Base-by-base conservation (phyloP, 2,113 vertebrate species). In the Erinaceus europaeus region DNA sequence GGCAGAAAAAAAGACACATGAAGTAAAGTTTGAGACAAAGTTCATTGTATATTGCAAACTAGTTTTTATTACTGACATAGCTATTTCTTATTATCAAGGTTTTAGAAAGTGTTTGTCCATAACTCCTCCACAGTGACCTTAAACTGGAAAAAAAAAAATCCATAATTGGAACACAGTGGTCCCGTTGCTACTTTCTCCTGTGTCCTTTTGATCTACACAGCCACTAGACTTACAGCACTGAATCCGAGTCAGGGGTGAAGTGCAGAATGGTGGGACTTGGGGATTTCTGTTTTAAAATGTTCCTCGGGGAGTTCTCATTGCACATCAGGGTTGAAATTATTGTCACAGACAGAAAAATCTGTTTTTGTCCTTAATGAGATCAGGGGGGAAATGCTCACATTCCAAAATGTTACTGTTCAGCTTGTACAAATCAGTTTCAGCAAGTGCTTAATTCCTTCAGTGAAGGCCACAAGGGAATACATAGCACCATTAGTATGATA, bases 401-500 rank as follows among this genome's bases (percentile, higher is more conserved):
- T 79, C n/a, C 32, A 79, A 73, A 7, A 46, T 32, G 25, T 79
- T 5, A 73, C 67, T 42, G 57, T 88, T 84, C 42, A 29, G 32
- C 0, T 0, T 32, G 57, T 77, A 55, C 46, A 86, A 86, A 76
- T 84, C 32, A 77, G 1, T 73, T 62, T 84, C n/a, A 42, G 15
- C 23, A 84, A 75, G 13, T 84, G 36, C 55, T 76, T 90, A 75
- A 55, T 83, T 83, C 44, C 34, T 1, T 75, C 40, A 78, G 0
- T 85, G 57, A 79, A 65, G 11, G 7, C 4, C 38, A 74, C 48
- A 59, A 57, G 55, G 67, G 15, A 67, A 64, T 57, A 3, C 76
- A 27, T 84, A 52, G 84, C 71, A 76, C 5, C 65, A 79, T 79
- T 65, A 71, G 65, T 77, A 83, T 85, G 42, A 46, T 32, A 79